Evolutionary conservation across 2,888 invertebrate genomes (phyloP).

Genomic region (Amblyjoppa proteus): DNA sequence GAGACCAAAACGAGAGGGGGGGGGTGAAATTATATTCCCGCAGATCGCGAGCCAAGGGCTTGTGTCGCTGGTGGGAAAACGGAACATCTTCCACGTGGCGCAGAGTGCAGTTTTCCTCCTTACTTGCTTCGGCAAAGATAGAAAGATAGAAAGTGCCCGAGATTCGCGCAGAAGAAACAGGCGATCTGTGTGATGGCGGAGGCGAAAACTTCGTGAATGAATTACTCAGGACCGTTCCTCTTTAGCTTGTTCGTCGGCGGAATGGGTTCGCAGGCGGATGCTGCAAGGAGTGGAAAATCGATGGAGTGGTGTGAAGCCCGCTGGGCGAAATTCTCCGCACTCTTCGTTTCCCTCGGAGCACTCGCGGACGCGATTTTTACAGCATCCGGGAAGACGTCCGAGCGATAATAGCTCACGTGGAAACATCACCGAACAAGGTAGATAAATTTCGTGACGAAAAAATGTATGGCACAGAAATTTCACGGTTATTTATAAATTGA

Average conservation of each 20-base stretch:
- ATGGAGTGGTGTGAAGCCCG: constrained; percentile 31
- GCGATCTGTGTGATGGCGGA: constrained; percentile 36
- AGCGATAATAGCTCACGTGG: constrained; percentile 39
- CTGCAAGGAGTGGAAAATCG: constrained; percentile 43
- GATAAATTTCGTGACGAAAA: constrained; percentile 29
- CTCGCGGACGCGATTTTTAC: constrained; percentile 37
- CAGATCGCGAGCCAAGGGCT: constrained; percentile 8
- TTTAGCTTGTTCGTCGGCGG: constrained; percentile 38
- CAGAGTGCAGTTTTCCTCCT: constrained; percentile 14
- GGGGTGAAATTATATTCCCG: constrained; percentile 5
- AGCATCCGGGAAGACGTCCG: constrained; percentile 27
- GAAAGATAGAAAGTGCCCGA: constrained; percentile 28
- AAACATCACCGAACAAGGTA: constrained; percentile 24
- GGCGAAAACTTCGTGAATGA: constrained; percentile 61
- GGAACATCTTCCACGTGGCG: constrained; percentile 16
- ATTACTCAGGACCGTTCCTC: constrained; percentile 54
- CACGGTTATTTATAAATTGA: neutral
- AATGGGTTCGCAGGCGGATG: constrained; percentile 15
- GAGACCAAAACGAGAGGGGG: neutral
- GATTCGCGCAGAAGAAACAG: constrained; percentile 23
- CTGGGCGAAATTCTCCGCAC: constrained; percentile 18
- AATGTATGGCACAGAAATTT: neutral
- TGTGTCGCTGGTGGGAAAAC: neutral
- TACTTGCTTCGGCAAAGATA: neutral
- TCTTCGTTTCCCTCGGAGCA: constrained; percentile 1